phyloP scores from a whole-genome alignment of 2,888 invertebrate species.

The Leptopilina drosophilae region DNA sequence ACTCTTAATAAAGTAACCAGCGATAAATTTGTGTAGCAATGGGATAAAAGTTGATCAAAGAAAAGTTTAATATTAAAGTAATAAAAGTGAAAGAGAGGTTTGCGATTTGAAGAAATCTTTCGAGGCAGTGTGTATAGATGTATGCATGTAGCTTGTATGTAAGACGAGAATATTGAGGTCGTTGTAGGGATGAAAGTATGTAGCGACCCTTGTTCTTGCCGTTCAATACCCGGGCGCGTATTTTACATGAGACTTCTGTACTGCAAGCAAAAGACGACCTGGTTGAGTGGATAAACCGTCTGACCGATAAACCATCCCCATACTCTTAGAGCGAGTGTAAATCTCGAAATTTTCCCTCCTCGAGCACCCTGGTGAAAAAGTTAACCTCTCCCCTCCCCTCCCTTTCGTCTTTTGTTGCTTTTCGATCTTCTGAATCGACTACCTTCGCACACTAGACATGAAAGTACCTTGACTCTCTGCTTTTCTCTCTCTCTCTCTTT shows the following conservation, averaged over 20 bases:
- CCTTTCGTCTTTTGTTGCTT: slow-evolving; percentile 15
- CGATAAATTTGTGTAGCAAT: neutral
- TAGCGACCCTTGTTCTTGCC: slow-evolving; percentile 52
- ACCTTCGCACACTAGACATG: neutral
- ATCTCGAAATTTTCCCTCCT: slow-evolving; percentile 45
- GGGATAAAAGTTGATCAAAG: neutral
- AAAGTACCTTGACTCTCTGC: neutral
- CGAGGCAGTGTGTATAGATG: slow-evolving; percentile 1
- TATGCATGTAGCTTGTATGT: neutral
- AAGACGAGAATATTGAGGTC: slow-evolving; percentile 7
- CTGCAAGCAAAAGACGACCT: slow-evolving; percentile 20
- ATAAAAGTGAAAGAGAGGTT: slow-evolving; percentile 55
- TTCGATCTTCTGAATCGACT: slow-evolving; percentile 34
- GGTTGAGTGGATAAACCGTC: slow-evolving; percentile 43
- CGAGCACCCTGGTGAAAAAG: slow-evolving; percentile 42
- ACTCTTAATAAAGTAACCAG: too few relatives aligned
- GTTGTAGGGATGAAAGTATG: slow-evolving; percentile 38
- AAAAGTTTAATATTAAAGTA: slow-evolving; percentile 45
- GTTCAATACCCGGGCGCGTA: slow-evolving; percentile 50
- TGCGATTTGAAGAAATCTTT: slow-evolving; percentile 58
- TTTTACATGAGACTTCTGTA: slow-evolving; percentile 49
- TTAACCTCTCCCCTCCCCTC: neutral
- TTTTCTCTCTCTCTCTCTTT: neutral
- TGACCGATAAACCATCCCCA: slow-evolving; percentile 39
- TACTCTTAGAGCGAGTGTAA: slow-evolving; percentile 42